phyloP scores from a whole-genome alignment of 2,113 vertebrate species.

The Gadus macrocephalus region DNA sequence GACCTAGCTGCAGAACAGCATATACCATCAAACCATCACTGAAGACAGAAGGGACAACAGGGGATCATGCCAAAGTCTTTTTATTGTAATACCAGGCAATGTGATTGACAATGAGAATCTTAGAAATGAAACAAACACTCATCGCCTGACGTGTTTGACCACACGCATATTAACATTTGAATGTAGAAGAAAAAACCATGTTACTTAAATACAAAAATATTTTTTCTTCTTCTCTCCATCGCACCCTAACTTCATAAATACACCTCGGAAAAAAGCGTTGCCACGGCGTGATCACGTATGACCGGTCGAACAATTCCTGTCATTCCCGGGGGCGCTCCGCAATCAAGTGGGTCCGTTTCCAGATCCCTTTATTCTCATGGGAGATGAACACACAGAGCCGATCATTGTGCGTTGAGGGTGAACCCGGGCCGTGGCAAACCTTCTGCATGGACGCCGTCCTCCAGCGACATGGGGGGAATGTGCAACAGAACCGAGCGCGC shows the following conservation, averaged over 20 bases:
- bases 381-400: neutral
- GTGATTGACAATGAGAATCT: slow-evolving; percentile 41
- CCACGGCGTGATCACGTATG: neutral
- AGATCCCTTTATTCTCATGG: slow-evolving; percentile 7
- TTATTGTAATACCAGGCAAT: slow-evolving; percentile 61
- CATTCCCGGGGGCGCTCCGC: neutral
- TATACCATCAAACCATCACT: too few species aligned
- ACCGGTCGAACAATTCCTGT: slow-evolving; percentile 6
- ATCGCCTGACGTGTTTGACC: slow-evolving; percentile 29
- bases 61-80: slow-evolving; percentile 44
- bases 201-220: slow-evolving; percentile 56
- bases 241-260: slow-evolving; percentile 60
- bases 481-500: neutral
- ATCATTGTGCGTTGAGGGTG: neutral
- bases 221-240: slow-evolving; percentile 37
- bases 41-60: neutral
- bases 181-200: slow-evolving; percentile 1
- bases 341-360: neutral
- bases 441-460: neutral
- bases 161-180: slow-evolving; percentile 39
- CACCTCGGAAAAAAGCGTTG: slow-evolving; percentile 12
- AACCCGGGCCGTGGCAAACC: neutral
- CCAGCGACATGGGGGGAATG: slow-evolving; percentile 9
- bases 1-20: too few species aligned
- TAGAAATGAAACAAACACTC: slow-evolving; percentile 49